Evolutionary conservation across 2,888 invertebrate genomes (phyloP).

Genomic region (Epirrita christyi): DNA sequence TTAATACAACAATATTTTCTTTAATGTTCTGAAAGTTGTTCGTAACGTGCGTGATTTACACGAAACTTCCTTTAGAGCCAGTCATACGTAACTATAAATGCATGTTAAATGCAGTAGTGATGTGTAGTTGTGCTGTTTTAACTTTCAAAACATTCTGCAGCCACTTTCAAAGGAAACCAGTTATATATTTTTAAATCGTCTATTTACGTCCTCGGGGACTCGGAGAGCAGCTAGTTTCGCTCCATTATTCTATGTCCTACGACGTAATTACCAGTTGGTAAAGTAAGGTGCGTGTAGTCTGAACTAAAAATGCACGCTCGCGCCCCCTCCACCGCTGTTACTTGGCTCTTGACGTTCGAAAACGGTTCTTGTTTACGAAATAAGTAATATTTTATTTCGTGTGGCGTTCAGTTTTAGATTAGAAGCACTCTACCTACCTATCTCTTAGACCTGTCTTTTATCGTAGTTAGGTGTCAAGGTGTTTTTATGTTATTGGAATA

Average conservation of each 20-base stretch:
- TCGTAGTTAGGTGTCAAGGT: no score
- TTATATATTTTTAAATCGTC: conserved; percentile 17
- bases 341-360: no score
- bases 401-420: no score
- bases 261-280: background rate
- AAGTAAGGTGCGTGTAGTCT: no score
- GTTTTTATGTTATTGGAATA: no score
- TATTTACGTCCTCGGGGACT: conserved; percentile 14
- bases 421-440: no score
- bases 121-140: conserved; percentile 1
- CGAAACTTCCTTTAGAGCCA: conserved; percentile 1
- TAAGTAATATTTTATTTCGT: no score
- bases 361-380: no score
- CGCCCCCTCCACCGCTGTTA: no score
- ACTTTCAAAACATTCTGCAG: conserved; percentile 19
- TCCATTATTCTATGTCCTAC: conserved; percentile 6
- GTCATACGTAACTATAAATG: conserved; percentile 2
- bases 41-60: background rate
- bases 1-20: no score
- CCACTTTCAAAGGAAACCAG: conserved; percentile 18
- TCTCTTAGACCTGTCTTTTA: no score
- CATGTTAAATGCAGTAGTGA: conserved; percentile 6
- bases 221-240: conserved; percentile 3
- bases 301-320: no score
- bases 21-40: conserved; percentile 11